A percentile compares a stretch with the other conserved stretches of the same genome.
Conservation (phyloP, 2,888 invertebrate genomes). For the Lycia hirtaria region DNA sequence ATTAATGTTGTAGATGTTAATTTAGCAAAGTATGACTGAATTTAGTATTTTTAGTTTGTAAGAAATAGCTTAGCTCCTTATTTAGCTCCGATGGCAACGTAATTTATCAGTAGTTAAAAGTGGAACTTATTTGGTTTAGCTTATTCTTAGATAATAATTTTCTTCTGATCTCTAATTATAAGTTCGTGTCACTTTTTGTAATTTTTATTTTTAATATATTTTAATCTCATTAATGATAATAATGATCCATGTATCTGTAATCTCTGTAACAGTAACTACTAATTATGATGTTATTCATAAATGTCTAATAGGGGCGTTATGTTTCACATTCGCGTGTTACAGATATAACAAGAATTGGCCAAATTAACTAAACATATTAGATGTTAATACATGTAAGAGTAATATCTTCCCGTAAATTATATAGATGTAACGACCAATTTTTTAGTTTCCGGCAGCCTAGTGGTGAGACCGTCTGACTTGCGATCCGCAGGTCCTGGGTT, state of each 20-base stretch:
- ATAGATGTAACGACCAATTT: too few relatives aligned
- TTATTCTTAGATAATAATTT: not conserved
- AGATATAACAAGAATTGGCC: too few relatives aligned
- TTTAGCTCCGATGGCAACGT: not conserved
- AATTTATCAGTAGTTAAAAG: not conserved
- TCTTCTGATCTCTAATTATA: slow-evolving; percentile 16
- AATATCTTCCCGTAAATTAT: too few relatives aligned
- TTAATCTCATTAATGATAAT: not conserved
- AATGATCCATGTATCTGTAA: too few relatives aligned
- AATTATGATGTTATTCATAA: too few relatives aligned
- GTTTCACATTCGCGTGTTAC: too few relatives aligned
- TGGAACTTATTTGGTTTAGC: not conserved
- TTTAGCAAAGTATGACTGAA: slow-evolving; percentile 22
- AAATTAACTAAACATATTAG: too few relatives aligned
- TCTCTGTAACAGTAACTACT: not conserved
- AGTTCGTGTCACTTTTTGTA: not conserved
- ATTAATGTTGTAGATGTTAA: slow-evolving; percentile 18
- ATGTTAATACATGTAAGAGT: too few relatives aligned
- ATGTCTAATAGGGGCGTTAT: too few relatives aligned
- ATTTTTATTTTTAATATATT: not conserved
- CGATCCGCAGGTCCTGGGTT: too few relatives aligned
- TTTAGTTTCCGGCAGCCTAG: too few relatives aligned
- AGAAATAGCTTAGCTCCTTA: slow-evolving; percentile 1
- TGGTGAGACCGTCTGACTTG: too few relatives aligned
- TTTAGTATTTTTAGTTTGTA: slow-evolving; percentile 27